Evolutionary conservation across 2,113 vertebrate genomes (phyloP).

Genomic region (Promerops cafer): DNA sequence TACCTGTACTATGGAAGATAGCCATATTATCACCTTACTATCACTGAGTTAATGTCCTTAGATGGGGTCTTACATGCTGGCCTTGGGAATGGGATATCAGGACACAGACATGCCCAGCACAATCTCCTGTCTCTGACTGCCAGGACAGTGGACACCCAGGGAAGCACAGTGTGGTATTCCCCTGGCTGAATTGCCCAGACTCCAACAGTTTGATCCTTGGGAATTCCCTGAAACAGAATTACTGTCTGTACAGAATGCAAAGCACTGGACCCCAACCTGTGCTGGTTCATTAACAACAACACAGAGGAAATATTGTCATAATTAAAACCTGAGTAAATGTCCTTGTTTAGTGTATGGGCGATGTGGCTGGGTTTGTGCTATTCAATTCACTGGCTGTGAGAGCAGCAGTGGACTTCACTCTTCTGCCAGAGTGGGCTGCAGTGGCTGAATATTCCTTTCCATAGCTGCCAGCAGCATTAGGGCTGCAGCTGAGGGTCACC

Average conservation of each 20-base stretch:
- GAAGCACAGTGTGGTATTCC: background rate
- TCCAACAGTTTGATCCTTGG: background rate
- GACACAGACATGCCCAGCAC: background rate
- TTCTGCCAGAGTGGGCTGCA: background rate
- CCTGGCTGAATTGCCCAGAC: background rate
- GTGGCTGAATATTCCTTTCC: background rate
- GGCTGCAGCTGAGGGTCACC: background rate
- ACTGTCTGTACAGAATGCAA: background rate
- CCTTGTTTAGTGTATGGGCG: accelerated
- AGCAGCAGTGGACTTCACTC: background rate
- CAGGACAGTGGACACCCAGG: background rate
- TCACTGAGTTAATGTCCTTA: background rate
- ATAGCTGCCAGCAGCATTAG: background rate
- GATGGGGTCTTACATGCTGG: background rate
- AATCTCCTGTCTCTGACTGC: background rate
- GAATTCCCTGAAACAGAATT: background rate
- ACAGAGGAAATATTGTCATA: background rate
- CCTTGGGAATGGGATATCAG: background rate
- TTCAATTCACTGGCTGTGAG: background rate
- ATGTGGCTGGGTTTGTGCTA: background rate
- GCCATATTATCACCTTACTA: background rate
- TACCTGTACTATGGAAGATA: background rate
- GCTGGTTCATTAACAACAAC: background rate
- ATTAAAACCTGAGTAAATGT: background rate
- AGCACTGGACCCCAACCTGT: background rate